These are phyloP conservation scores for Phalacrocorax aristotelis DNA, from an alignment of 2,113 vertebrate species.

Conservation along the genomic window DNA sequence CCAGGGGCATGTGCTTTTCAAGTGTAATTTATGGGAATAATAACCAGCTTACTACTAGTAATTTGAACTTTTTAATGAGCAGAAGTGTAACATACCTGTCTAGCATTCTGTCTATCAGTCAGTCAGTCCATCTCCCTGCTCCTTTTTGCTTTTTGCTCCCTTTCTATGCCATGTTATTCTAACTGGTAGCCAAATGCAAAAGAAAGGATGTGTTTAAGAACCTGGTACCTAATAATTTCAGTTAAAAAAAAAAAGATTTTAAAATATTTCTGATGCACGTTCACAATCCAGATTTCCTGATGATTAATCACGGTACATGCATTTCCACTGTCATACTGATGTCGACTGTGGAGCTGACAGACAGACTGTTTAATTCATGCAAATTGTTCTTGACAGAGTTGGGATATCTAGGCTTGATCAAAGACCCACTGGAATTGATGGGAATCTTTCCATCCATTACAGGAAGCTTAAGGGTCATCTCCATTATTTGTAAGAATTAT, in stretches of 20 bases:
- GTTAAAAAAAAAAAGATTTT: not conserved
- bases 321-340: not conserved
- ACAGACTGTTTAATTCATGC: not conserved
- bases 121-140: not conserved
- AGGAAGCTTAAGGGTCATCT: not conserved
- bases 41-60: not conserved
- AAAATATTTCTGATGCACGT: not conserved
- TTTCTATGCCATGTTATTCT: not conserved
- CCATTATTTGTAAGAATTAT: not conserved
- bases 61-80: not conserved
- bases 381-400: not conserved
- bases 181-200: not conserved
- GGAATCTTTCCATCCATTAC: not conserved
- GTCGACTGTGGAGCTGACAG: not conserved
- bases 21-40: not conserved
- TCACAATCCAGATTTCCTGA: not conserved
- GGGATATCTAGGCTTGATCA: not conserved
- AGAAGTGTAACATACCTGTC: not conserved
- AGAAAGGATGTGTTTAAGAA: not conserved
- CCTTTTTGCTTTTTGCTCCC: not conserved
- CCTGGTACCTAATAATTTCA: not conserved
- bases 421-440: not conserved
- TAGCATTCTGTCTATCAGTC: not conserved
- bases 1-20: not conserved
- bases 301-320: not conserved